A percentile compares a stretch with the other conserved stretches of the same genome.
phyloP scores from a whole-genome alignment of 2,113 vertebrate genomes.

The Amphiprion ocellaris region DNA sequence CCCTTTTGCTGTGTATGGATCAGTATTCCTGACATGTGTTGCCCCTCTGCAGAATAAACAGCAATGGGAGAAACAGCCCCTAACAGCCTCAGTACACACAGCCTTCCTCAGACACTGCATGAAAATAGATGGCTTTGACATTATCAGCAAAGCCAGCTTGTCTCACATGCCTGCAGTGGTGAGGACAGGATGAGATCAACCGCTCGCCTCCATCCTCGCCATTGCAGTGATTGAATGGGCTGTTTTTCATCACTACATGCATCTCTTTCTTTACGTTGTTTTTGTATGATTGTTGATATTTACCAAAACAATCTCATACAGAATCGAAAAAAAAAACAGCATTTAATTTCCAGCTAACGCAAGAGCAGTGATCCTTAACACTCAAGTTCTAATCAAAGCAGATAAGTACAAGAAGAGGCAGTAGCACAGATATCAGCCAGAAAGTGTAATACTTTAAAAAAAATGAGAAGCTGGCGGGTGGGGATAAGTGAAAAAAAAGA shows the following conservation, averaged over 20 bases:
- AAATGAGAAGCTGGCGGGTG: slow-evolving; percentile 15
- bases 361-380: slow-evolving; percentile 33
- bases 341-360: slow-evolving; percentile 34
- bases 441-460: slow-evolving; percentile 47
- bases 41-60: slow-evolving; percentile 81
- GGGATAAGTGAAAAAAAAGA: not conserved
- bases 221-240: slow-evolving; percentile 52
- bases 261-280: slow-evolving; percentile 39
- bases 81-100: slow-evolving; percentile 76
- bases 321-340: not conserved
- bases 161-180: slow-evolving; percentile 77
- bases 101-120: slow-evolving; percentile 69
- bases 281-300: slow-evolving; percentile 39
- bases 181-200: slow-evolving; percentile 73
- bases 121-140: slow-evolving; percentile 84
- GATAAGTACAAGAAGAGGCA: slow-evolving; percentile 57
- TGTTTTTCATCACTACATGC: slow-evolving; percentile 47
- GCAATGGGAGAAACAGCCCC: slow-evolving; percentile 69
- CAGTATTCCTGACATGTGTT: slow-evolving; percentile 82
- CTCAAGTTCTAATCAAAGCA: slow-evolving; percentile 55
- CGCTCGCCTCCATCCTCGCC: slow-evolving; percentile 38
- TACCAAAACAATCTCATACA: not conserved
- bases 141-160: slow-evolving; percentile 82
- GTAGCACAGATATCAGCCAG: slow-evolving; percentile 48
- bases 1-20: slow-evolving; percentile 59